These are phyloP conservation scores for Rhopilema esculentum DNA, from an alignment of 30 jellyfish, hydroid and myxozoan genomes.

Conservation along the genomic window DNA sequence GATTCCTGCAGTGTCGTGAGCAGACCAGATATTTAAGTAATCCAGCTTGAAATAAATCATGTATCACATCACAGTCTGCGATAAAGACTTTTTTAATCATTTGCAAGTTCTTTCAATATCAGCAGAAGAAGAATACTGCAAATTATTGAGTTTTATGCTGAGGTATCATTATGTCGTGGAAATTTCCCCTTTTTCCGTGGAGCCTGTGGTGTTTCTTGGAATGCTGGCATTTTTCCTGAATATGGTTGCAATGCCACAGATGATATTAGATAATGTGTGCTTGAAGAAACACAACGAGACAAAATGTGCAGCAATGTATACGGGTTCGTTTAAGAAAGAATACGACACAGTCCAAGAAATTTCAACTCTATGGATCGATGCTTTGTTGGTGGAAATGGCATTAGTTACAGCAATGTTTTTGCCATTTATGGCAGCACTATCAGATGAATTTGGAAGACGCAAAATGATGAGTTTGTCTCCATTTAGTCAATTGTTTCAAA, in stretches of 20 bases:
- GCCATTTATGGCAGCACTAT: slow-evolving; percentile 1
- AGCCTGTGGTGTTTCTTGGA: slow-evolving; percentile 24
- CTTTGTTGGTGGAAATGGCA: not conserved
- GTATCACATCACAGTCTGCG: too few relatives aligned
- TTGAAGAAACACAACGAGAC: slow-evolving; percentile 18
- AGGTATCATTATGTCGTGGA: not conserved
- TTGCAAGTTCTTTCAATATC: too few relatives aligned
- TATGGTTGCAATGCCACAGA: slow-evolving; percentile 38
- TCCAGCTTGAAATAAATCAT: too few relatives aligned
- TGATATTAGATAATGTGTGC: slow-evolving; percentile 43
- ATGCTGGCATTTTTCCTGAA: slow-evolving; percentile 26
- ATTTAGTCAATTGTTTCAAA: too few relatives aligned
- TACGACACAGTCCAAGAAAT: not conserved
- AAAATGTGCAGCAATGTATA: slow-evolving; percentile 18
- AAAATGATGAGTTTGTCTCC: not conserved
- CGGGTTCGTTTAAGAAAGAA: not conserved
- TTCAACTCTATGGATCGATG: not conserved
- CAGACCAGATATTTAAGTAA: too few relatives aligned
- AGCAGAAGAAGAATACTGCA: too few relatives aligned
- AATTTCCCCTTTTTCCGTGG: slow-evolving; percentile 1
- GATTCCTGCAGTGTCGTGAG: too few relatives aligned
- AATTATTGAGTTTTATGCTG: slow-evolving; percentile 5
- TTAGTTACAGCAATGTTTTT: not conserved
- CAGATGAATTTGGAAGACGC: not conserved
- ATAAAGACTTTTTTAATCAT: too few relatives aligned